phyloP scores from a whole-genome alignment of 2,113 vertebrate species.

The Lamprotornis superbus region DNA sequence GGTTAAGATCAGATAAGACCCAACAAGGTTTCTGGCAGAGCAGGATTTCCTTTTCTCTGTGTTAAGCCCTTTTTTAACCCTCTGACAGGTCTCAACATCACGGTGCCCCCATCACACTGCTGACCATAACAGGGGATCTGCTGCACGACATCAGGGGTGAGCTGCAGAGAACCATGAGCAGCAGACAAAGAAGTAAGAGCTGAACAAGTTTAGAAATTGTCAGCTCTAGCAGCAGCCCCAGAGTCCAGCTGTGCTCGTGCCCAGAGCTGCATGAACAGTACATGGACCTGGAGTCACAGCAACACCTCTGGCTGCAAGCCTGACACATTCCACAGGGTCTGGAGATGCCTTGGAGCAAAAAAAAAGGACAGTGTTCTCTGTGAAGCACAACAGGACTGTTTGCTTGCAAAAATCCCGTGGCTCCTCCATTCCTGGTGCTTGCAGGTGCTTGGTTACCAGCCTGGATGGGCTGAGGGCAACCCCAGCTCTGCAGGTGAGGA shows the following conservation, averaged over 20 bases:
- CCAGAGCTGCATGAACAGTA: not conserved
- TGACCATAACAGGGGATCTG: not conserved
- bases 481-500: not conserved
- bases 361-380: not conserved
- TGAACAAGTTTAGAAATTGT: not conserved
- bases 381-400: not conserved
- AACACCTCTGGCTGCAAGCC: not conserved
- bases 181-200: not conserved
- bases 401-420: not conserved
- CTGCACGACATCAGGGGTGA: not conserved
- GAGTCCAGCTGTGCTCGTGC: not conserved
- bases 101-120: accelerated
- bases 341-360: not conserved
- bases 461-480: not conserved
- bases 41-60: not conserved
- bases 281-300: not conserved
- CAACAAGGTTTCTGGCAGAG: not conserved
- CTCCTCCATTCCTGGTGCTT: not conserved
- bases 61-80: not conserved
- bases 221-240: not conserved
- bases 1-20: not conserved
- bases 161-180: not conserved
- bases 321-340: not conserved
- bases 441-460: constrained; percentile 12
- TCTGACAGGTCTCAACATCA: accelerated